phyloP scores from a whole-genome alignment of 2,797 vertebrate genomes.

The Lacerta agilis region DNA sequence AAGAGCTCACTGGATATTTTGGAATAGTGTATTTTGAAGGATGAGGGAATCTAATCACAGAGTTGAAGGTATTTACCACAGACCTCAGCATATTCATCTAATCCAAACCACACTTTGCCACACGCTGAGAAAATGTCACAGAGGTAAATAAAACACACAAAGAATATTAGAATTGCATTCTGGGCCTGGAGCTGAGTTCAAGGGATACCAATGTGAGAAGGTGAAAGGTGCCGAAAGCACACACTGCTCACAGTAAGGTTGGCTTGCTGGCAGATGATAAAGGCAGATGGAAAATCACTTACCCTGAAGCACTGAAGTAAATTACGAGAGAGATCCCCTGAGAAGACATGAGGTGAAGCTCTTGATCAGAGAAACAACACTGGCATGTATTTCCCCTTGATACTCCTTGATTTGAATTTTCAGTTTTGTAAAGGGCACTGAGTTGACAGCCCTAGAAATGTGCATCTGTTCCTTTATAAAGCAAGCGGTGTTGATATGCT shows the following conservation, averaged over 20 bases:
- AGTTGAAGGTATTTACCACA: background rate
- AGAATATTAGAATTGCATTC: background rate
- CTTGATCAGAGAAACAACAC: constrained; percentile 59
- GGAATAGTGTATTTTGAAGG: background rate
- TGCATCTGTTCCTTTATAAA: background rate
- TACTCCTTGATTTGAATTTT: constrained; percentile 57
- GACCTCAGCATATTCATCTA: background rate
- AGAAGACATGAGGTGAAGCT: constrained; percentile 56
- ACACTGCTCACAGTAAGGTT: background rate
- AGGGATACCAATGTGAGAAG: background rate
- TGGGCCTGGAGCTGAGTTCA: background rate
- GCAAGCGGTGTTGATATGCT: background rate
- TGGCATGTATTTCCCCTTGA: constrained; percentile 52
- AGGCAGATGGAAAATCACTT: constrained; percentile 37
- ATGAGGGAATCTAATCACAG: background rate
- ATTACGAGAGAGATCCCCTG: constrained; percentile 49
- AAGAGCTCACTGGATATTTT: background rate
- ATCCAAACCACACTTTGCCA: background rate
- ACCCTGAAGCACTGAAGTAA: constrained; percentile 59
- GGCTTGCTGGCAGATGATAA: constrained; percentile 31
- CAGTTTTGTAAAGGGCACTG: constrained; percentile 31
- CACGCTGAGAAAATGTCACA: background rate
- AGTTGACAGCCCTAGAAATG: constrained; percentile 58
- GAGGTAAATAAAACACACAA: background rate
- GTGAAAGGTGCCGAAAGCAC: background rate